Base-by-base conservation (phyloP, 2,888 invertebrate species). In the Blastobasis adustella region DNA sequence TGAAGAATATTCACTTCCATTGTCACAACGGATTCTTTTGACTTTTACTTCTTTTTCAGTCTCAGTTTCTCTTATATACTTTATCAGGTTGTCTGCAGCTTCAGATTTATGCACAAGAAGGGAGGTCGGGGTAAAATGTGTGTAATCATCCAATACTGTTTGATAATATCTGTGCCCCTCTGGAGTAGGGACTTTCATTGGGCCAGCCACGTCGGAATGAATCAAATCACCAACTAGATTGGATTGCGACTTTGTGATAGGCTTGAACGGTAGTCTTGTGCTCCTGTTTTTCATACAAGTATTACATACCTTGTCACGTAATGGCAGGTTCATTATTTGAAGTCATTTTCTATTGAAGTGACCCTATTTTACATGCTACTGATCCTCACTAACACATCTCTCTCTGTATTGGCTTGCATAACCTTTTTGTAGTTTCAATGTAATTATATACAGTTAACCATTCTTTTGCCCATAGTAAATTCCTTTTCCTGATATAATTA, bases 201-300 rank as follows among this genome's bases (percentile, higher is more conserved):
- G 62, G n/a, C 61, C 62, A 4, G 55, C 49, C 10, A 63, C 47
- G 48, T 61, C 57, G 8, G 56, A 44, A 23, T 61, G 58, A 23
- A 59, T 37, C 10, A 61, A 37, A 1, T 58, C 59, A 5, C 51
- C 59, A n/a, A 58, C 48, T 37, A 7, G 1, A 23, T 37, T 48
- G 38, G 53, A 49, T 46, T 44, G 8, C 44, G 48, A 42, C 8
- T 39, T 39, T n/a, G 37, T 10, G 1, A 46, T 45, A n/a, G 42
- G n/a, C 37, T 47, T 38, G 46, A 58, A 55, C 44, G 52, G 52
- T 7, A 46, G 23, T 45, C 56, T 49, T n/a, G 53, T 50, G n/a
- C 37, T 7, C 38, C 57, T 59, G 5, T 41, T 52, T n/a, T 49
- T 6, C 47, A 53, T 46, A 45, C 58, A 57, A 23, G 40, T 10